Conservation (phyloP, 1,140 invertebrate species). For the Drosophila ficusphila region DNA sequence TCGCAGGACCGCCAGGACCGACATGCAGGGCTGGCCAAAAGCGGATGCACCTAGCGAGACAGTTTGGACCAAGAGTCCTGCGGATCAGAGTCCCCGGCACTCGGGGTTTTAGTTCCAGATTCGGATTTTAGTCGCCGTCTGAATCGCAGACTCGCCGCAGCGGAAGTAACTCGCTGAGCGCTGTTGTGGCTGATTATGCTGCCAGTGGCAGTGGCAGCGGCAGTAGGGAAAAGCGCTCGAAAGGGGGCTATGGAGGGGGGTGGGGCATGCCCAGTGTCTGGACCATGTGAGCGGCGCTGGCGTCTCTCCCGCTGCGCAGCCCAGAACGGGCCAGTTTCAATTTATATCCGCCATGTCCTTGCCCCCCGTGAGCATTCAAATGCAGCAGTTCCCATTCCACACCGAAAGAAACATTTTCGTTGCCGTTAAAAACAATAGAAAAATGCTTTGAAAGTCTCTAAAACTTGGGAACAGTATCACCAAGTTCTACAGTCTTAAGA, state of each 20-base stretch:
- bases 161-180: slow-evolving; percentile 81
- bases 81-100: background rate
- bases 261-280: slow-evolving; percentile 8
- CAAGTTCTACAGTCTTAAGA: too few relatives aligned
- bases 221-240: background rate
- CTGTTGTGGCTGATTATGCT: slow-evolving; percentile 84
- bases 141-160: slow-evolving; percentile 65
- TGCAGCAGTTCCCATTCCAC: slow-evolving; percentile 12
- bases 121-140: slow-evolving; percentile 16
- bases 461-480: too few relatives aligned
- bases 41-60: slow-evolving; percentile 65
- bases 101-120: background rate
- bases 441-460: too few relatives aligned
- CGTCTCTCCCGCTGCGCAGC: slow-evolving; percentile 53
- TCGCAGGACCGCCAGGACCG: slow-evolving; percentile 12
- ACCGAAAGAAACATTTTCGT: slow-evolving; percentile 1
- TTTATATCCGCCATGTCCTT: slow-evolving; percentile 51
- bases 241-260: background rate
- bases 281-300: slow-evolving; percentile 41
- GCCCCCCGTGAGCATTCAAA: slow-evolving; percentile 49
- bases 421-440: background rate
- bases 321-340: slow-evolving; percentile 52
- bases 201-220: slow-evolving; percentile 52
- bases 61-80: slow-evolving; percentile 31
- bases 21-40: slow-evolving; percentile 44